These are phyloP conservation scores for Muntiacus reevesi DNA, from an alignment of 2,113 vertebrate genomes.

Conservation along the genomic window DNA sequence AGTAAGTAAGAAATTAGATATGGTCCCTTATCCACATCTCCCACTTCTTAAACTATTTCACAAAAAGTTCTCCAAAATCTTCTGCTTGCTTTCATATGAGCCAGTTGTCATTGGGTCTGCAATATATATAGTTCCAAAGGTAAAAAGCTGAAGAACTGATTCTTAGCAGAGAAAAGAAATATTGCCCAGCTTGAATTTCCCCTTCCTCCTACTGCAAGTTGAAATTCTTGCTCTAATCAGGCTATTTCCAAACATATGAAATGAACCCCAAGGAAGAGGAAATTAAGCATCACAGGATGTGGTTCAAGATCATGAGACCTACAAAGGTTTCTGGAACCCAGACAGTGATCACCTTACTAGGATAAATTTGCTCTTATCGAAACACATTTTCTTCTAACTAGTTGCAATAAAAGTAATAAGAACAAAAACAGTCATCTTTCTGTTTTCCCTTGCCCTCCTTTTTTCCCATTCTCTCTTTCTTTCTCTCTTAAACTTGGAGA, in stretches of 20 bases:
- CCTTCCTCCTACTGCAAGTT: conserved; percentile 3
- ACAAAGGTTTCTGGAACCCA: not conserved
- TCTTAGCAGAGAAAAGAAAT: conserved; percentile 45
- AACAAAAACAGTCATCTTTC: conserved; percentile 32
- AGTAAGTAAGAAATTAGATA: not conserved
- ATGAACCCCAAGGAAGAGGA: not conserved
- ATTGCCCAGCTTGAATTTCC: conserved; percentile 18
- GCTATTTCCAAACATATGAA: conserved; percentile 31
- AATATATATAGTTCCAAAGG: not conserved
- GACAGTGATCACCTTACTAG: conserved; percentile 5
- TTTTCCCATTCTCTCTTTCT: not conserved
- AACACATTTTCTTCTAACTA: conserved; percentile 53
- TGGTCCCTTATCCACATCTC: not conserved
- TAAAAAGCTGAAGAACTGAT: not conserved
- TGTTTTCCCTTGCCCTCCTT: not conserved
- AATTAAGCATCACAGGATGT: not conserved
- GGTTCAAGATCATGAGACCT: not conserved
- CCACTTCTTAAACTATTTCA: not conserved
- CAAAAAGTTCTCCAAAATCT: not conserved
- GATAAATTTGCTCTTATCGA: conserved; percentile 5
- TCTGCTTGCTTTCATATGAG: not conserved
- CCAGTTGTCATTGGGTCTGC: not conserved
- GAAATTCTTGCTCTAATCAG: conserved; percentile 30
- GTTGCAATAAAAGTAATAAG: not conserved
- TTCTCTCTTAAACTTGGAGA: conserved; percentile 1